A percentile compares a stretch with the other conserved stretches of the same genome.
phyloP scores from a whole-genome alignment of 2,797 vertebrate species.

The Sebastes flavidus region DNA sequence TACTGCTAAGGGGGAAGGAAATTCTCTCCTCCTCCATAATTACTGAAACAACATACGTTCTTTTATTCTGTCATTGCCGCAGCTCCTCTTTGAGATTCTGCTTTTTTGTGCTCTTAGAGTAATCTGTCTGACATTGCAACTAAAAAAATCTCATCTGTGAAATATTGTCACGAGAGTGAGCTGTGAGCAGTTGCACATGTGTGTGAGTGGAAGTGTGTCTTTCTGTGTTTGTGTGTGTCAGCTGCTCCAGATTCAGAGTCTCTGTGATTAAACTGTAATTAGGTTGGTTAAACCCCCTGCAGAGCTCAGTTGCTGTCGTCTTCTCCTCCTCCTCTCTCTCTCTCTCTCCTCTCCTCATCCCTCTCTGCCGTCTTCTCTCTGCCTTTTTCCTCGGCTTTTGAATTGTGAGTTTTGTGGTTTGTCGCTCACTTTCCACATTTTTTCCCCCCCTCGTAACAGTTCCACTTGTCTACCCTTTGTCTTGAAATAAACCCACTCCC shows the following conservation, averaged over 20 bases:
- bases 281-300: slow-evolving; percentile 83
- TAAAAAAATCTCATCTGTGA: slow-evolving; percentile 63
- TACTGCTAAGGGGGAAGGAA: slow-evolving; percentile 35
- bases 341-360: slow-evolving; percentile 43
- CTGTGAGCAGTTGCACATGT: slow-evolving; percentile 42
- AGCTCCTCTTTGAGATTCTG: slow-evolving; percentile 38
- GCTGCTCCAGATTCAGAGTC: slow-evolving; percentile 78
- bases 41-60: slow-evolving; percentile 65
- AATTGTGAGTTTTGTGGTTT: slow-evolving; percentile 61
- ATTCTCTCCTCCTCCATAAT: slow-evolving; percentile 64
- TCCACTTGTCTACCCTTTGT: slow-evolving; percentile 47
- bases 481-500: slow-evolving; percentile 7
- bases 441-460: neutral
- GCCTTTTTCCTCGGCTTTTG: slow-evolving; percentile 45
- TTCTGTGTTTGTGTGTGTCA: slow-evolving; percentile 36
- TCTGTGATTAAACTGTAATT: slow-evolving; percentile 85
- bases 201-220: slow-evolving; percentile 37
- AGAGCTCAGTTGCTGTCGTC: slow-evolving; percentile 73
- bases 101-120: slow-evolving; percentile 46
- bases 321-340: slow-evolving; percentile 50
- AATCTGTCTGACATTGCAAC: slow-evolving; percentile 73
- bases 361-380: slow-evolving; percentile 46
- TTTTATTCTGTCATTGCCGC: slow-evolving; percentile 49
- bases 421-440: slow-evolving; percentile 16
- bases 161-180: slow-evolving; percentile 61